These are phyloP conservation scores for Meloe dianella DNA, from an alignment of 2,888 invertebrate genomes.

Conservation along the genomic window DNA sequence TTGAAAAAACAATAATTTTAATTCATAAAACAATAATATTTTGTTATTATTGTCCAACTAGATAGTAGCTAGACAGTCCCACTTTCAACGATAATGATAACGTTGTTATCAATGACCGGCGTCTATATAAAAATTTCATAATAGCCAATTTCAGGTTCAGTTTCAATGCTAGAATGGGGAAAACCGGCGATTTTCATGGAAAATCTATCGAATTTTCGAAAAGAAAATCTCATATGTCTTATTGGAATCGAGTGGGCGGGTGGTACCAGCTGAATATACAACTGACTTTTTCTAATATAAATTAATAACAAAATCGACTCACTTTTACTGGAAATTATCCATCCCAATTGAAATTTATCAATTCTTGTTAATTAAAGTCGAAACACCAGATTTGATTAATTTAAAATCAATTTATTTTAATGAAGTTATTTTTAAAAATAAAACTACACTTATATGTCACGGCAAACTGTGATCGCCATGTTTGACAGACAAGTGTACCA, in stretches of 20 bases:
- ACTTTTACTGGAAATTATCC: slow-evolving; percentile 18
- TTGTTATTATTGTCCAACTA: background rate
- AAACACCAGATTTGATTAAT: slow-evolving; percentile 12
- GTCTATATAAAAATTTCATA: background rate
- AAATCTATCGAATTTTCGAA: background rate
- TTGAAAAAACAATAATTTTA: background rate
- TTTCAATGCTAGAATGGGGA: background rate
- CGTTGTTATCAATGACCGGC: background rate
- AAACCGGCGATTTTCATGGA: background rate
- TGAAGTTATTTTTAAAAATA: slow-evolving; percentile 18
- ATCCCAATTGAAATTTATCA: slow-evolving; percentile 19
- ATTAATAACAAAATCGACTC: slow-evolving; percentile 20
- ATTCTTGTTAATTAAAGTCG: background rate
- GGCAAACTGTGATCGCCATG: slow-evolving; percentile 43
- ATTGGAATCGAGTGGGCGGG: slow-evolving; percentile 39
- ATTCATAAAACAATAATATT: background rate
- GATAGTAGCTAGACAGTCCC: background rate
- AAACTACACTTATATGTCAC: slow-evolving; percentile 41
- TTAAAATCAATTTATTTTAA: slow-evolving; percentile 12
- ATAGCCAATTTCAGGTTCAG: background rate
- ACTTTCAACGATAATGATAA: background rate
- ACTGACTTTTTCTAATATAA: slow-evolving; percentile 1
- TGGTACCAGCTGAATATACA: slow-evolving; percentile 28
- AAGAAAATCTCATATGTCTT: slow-evolving; percentile 40
- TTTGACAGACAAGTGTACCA: slow-evolving; percentile 37